Base-by-base conservation (phyloP, 2,888 invertebrate species). In the Agriopis leucophaearia region DNA sequence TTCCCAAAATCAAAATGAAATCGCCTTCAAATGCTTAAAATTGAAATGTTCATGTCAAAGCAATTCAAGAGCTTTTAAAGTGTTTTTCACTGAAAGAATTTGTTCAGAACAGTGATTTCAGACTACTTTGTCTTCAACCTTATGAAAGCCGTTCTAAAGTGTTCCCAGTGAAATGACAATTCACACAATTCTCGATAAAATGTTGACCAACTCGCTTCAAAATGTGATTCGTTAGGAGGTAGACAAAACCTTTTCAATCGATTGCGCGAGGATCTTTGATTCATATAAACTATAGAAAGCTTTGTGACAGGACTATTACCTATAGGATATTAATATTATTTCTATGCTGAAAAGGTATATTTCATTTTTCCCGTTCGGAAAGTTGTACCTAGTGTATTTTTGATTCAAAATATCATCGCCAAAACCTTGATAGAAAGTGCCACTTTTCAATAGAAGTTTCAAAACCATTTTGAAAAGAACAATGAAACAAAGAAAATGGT, bases 161-260 rank as follows among this genome's bases (percentile, higher is more conserved):
- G 13, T 55, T 55, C 13, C 12, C 54, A 54, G 16, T 54, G 15
- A 7, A 51, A n/a, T 10, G 52, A 42, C 55, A 40, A 18, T 54
- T 38, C 16, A 40, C 16, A 16, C 15, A 52, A 10, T 55, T 42
- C 42, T 16, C 18, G 10, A 18, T 8, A 18, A 55, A 42, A 55
- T 40, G 13, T 56, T 59, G 27, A 45, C 66, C 13, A 36, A 59
- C 42, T 64, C 72, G 47, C 38, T 50, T 44, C 45, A 12, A 51
- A 62, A 65, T 65, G 59, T 54, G 16, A 65, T 10, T 54, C 52
- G 42, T 54, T 58, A 18, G 16, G 40, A 59, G 47, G 35, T 40
- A 45, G 47, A 54, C 47, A 52, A 58, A 47, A 52, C 45, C 15
- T 47, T 65, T 59, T 16, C 40, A 42, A 42, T 48, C 40, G 65